Conservation (phyloP, 2,113 vertebrate species). For the Pteropus alecto region DNA sequence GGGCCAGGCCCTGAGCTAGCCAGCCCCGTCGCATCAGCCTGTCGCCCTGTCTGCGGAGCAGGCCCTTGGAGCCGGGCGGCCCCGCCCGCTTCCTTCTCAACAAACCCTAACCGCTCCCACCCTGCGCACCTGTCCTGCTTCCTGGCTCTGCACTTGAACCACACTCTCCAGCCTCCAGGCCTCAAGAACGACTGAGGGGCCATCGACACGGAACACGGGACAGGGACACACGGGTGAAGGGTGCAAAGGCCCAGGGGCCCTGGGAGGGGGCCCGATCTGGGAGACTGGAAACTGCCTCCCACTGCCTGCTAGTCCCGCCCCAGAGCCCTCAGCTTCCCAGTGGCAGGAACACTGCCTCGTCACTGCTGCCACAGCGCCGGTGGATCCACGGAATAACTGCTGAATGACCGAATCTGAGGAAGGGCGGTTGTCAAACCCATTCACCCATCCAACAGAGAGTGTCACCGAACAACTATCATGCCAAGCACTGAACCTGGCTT, state of each 20-base stretch:
- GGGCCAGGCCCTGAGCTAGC: too few relatives aligned
- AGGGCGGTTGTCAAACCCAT: background rate
- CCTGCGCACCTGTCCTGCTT: background rate
- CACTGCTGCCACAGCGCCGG: background rate
- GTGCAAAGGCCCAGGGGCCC: background rate
- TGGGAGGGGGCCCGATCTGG: background rate
- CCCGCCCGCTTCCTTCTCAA: background rate
- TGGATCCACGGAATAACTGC: background rate
- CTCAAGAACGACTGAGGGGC: background rate
- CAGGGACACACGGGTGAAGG: background rate
- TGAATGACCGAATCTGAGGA: background rate
- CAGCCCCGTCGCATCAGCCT: rapidly evolving
- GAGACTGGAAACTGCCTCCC: background rate
- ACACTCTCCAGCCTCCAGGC: background rate
- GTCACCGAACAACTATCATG: too few relatives aligned
- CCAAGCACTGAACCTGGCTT: background rate
- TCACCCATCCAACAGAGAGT: background rate
- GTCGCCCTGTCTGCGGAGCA: background rate
- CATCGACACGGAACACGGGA: background rate
- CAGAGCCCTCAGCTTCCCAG: background rate
- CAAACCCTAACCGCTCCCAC: background rate
- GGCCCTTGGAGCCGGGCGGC: background rate
- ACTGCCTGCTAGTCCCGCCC: background rate
- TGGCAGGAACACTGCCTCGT: background rate
- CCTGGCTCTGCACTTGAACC: background rate